phyloP scores from a whole-genome alignment of 1,140 invertebrate genomes.

The Procambarus clarkii region DNA sequence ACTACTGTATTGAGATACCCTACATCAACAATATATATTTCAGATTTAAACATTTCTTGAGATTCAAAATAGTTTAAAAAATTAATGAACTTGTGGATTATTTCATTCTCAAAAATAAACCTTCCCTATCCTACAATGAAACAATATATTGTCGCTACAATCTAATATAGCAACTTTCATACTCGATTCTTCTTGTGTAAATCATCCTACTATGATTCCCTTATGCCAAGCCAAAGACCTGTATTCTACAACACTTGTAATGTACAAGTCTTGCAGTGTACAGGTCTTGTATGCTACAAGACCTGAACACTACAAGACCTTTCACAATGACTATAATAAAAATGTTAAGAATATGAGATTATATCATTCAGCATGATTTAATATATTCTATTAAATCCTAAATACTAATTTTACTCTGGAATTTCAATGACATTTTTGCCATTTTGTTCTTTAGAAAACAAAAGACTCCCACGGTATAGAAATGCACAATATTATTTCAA shows the following conservation, averaged over 20 bases:
- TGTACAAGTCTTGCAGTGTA: no score
- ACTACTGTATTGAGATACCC: neutral
- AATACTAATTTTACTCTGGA: neutral
- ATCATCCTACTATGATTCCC: neutral
- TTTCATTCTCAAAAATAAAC: conserved; percentile 1
- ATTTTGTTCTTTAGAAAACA: neutral
- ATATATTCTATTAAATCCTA: neutral
- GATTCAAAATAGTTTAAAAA: conserved; percentile 2
- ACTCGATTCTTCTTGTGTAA: neutral
- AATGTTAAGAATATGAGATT: neutral
- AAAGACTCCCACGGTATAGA: neutral
- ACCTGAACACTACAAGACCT: neutral
- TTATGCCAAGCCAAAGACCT: neutral
- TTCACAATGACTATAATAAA: neutral
- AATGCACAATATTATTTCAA: neutral
- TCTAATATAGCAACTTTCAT: neutral
- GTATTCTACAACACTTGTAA: no score
- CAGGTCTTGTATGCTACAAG: no score
- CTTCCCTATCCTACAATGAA: neutral
- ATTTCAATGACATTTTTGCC: neutral
- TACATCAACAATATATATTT: conserved; percentile 21
- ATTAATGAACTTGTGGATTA: neutral
- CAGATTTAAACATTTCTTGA: conserved; percentile 14
- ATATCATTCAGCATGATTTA: neutral
- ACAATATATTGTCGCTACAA: neutral